These are phyloP conservation scores for Troides aeacus DNA, from an alignment of 2,888 invertebrate genomes.

Conservation along the genomic window DNA sequence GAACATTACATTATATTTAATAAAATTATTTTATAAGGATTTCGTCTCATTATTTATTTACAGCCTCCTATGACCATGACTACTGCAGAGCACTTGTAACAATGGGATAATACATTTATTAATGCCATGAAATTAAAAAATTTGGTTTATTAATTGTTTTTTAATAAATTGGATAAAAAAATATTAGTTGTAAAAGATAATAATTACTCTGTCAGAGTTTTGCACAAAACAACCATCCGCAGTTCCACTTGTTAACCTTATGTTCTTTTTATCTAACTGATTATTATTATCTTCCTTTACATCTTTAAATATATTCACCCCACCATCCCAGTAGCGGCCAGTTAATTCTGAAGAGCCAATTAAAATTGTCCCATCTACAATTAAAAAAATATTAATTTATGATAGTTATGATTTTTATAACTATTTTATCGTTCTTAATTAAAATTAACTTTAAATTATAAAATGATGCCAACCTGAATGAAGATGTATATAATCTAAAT, in stretches of 20 bases:
- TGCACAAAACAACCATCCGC: constrained; percentile 70
- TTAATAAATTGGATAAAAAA: no score
- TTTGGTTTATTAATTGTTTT: no score
- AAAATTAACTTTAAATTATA: background rate
- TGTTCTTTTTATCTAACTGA: constrained; percentile 48
- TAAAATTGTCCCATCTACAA: constrained; percentile 66
- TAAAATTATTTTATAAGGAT: no score
- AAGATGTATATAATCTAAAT: constrained; percentile 63
- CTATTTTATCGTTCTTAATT: background rate
- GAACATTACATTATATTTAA: no score
- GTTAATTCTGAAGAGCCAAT: constrained; percentile 72
- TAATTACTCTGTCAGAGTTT: constrained; percentile 56
- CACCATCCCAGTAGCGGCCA: constrained; percentile 74
- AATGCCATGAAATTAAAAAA: no score
- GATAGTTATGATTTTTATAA: background rate
- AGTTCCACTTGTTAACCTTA: constrained; percentile 59
- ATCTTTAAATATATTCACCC: constrained; percentile 55
- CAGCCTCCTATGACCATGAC: no score
- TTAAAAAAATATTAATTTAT: background rate
- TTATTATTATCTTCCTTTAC: constrained; percentile 43
- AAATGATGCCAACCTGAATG: constrained; percentile 51
- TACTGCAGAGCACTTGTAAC: no score
- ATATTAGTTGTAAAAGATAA: background rate
- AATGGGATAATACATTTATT: no score
- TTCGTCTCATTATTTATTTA: no score